A percentile compares a stretch with the other conserved stretches of the same genome.
Evolutionary conservation across 2,888 invertebrate species (phyloP).

Genomic region (Pherbina coryleti): DNA sequence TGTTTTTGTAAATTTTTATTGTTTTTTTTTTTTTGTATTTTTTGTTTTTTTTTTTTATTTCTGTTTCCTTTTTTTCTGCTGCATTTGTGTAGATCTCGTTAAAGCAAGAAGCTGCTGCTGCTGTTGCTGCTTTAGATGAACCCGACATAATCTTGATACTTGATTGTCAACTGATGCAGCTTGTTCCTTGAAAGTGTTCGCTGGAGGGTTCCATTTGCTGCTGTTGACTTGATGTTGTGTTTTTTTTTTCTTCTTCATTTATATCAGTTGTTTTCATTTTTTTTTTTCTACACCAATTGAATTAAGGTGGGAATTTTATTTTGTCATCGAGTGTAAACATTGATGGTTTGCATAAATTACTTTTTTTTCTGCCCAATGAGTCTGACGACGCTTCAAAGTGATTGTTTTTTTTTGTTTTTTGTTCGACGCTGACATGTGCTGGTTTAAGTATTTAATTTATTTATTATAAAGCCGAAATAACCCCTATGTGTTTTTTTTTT

Average conservation of each 20-base stretch:
- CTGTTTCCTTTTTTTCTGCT: too few relatives aligned
- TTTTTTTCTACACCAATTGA: not conserved
- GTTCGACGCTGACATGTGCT: not conserved
- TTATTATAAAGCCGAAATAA: not conserved
- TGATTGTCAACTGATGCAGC: slow-evolving; percentile 5
- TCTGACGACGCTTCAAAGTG: not conserved
- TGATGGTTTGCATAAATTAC: slow-evolving; percentile 28
- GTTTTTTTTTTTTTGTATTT: not conserved
- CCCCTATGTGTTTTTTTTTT: not conserved
- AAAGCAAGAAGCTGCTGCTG: slow-evolving; percentile 3
- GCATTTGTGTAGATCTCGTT: not conserved
- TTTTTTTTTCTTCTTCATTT: not conserved
- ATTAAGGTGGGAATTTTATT: slow-evolving; percentile 27
- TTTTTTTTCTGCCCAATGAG: slow-evolving; percentile 4
- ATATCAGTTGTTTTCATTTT: not conserved
- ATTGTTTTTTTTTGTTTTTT: too few relatives aligned
- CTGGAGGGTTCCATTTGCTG: not conserved
- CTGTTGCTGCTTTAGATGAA: too few relatives aligned
- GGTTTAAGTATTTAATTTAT: not conserved
- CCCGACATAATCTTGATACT: slow-evolving; percentile 15
- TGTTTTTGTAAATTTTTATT: not conserved
- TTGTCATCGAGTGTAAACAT: slow-evolving; percentile 34
- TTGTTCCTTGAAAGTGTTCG: too few relatives aligned
- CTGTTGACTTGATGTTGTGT: not conserved
- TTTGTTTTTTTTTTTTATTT: not conserved